Conservation (phyloP, 2,797 vertebrate species). For the Varecia variegata region DNA sequence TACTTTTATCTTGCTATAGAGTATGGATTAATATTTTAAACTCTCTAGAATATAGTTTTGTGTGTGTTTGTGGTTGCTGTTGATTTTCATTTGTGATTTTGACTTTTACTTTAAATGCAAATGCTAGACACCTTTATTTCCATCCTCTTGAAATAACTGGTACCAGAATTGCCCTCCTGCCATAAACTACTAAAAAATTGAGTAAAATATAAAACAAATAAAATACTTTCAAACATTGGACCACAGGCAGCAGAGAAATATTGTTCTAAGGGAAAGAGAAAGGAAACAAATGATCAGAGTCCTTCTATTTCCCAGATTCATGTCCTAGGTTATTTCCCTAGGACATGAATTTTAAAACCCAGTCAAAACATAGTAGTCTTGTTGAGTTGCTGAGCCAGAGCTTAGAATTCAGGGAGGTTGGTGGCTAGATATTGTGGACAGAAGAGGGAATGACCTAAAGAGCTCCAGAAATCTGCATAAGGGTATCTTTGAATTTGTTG, state of each 20-base stretch:
- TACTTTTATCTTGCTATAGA: not conserved
- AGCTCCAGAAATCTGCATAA: not conserved
- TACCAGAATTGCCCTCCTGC: not conserved
- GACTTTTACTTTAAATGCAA: not conserved
- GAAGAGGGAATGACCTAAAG: not conserved
- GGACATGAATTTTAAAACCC: not conserved
- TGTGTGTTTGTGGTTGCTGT: not conserved
- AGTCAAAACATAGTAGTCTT: not conserved
- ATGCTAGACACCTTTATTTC: not conserved
- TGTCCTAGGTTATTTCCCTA: not conserved
- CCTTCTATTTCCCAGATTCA: not conserved
- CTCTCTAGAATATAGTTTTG: not conserved
- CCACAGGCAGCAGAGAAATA: not conserved
- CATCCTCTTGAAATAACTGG: not conserved
- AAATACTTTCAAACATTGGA: not conserved
- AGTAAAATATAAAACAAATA: not conserved
- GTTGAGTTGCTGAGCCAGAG: not conserved
- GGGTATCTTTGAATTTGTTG: not conserved
- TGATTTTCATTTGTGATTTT: not conserved
- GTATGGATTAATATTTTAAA: not conserved
- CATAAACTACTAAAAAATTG: not conserved
- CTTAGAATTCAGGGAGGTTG: not conserved
- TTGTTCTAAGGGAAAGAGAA: not conserved
- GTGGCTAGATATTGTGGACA: not conserved
- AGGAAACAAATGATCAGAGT: not conserved